Conservation (phyloP, 2,113 vertebrate genomes). For the Heterotilapia buettikoferi region DNA sequence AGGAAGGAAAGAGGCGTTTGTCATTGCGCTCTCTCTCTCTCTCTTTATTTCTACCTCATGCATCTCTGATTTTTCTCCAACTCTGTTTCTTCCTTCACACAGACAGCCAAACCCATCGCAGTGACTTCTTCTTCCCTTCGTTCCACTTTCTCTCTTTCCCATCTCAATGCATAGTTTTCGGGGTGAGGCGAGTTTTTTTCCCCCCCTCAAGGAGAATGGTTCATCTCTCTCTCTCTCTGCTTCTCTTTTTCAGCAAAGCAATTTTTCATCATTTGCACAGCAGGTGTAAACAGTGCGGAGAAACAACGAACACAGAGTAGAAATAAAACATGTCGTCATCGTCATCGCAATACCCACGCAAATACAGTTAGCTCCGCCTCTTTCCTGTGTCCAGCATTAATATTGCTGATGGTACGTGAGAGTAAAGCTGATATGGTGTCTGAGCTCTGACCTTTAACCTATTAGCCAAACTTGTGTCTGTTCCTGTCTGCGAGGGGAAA, state of each 20-base stretch:
- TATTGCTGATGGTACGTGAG: background rate
- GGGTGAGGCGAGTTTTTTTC: background rate
- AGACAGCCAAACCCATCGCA: constrained; percentile 21
- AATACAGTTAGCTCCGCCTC: background rate
- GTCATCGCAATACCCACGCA: background rate
- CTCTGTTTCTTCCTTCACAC: constrained; percentile 22
- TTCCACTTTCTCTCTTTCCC: constrained; percentile 12
- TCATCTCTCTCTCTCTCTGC: background rate
- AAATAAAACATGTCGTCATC: background rate
- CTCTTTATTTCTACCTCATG: constrained; percentile 24
- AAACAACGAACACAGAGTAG: background rate
- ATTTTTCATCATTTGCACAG: constrained; percentile 50
- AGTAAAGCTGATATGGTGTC: background rate
- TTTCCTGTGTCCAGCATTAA: background rate
- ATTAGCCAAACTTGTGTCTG: constrained; percentile 3
- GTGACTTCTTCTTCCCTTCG: constrained; percentile 27
- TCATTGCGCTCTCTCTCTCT: constrained; percentile 61
- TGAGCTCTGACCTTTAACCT: constrained; percentile 37
- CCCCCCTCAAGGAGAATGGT: background rate
- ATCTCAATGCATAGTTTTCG: constrained; percentile 50
- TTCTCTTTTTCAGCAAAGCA: constrained; percentile 23
- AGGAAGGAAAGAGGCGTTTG: constrained; percentile 85
- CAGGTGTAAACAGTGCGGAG: background rate
- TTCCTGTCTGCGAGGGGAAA: constrained; percentile 25
- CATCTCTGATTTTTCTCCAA: constrained; percentile 39